A percentile compares a stretch with the other conserved stretches of the same genome.
phyloP scores from a whole-genome alignment of 1,140 invertebrate species.

The Drosophila grimshawi region DNA sequence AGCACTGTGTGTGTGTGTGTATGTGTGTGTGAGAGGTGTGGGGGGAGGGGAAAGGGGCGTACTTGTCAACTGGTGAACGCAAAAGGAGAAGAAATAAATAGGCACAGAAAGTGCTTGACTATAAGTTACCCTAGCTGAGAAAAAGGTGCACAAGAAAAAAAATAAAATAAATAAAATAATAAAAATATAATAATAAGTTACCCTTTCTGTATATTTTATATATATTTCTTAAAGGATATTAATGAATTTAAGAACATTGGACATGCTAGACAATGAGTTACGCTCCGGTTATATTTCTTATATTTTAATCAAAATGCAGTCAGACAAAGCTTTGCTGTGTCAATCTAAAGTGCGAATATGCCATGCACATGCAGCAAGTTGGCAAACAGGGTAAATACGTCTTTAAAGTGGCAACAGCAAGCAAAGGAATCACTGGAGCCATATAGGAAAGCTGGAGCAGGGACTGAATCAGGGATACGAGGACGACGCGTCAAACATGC shows the following conservation, averaged over 20 bases:
- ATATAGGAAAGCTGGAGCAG: background rate
- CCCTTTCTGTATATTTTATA: too few relatives aligned
- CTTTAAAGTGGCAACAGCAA: slow-evolving; percentile 65
- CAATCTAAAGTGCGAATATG: background rate
- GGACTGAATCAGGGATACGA: background rate
- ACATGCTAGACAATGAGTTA: too few relatives aligned
- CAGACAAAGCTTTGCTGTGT: too few relatives aligned
- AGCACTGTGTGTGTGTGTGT: slow-evolving; percentile 12
- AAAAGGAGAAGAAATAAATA: slow-evolving; percentile 5
- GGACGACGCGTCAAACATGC: slow-evolving; percentile 69
- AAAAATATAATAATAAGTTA: too few relatives aligned
- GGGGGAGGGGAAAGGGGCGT: slow-evolving; percentile 11
- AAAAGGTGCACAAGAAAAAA: background rate
- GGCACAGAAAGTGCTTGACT: background rate
- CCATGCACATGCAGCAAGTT: background rate
- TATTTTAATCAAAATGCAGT: too few relatives aligned
- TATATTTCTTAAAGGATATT: too few relatives aligned
- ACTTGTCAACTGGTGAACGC: slow-evolving; percentile 56
- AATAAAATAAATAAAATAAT: background rate
- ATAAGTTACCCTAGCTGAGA: background rate
- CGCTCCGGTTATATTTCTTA: too few relatives aligned
- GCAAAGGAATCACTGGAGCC: slow-evolving; percentile 36
- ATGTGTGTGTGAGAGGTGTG: slow-evolving; percentile 17
- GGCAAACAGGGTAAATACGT: slow-evolving; percentile 34
- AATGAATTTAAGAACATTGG: too few relatives aligned